Evolutionary conservation across 2,797 vertebrate species (phyloP).

Genomic region (Lepus oiostolus): DNA sequence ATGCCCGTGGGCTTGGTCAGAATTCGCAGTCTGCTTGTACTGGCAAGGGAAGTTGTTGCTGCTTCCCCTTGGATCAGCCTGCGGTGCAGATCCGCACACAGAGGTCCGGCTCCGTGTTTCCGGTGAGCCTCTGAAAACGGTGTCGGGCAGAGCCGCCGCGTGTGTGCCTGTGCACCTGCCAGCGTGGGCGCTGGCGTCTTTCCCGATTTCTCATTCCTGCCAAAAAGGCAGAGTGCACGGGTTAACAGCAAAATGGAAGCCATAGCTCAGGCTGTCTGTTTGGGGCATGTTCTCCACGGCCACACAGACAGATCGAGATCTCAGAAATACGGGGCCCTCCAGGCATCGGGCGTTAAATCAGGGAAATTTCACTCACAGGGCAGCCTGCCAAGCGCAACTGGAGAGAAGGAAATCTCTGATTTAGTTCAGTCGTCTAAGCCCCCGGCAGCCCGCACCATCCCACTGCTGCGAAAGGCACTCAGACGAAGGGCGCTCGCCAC

Average conservation of each 20-base stretch:
- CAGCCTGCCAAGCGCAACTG: conserved; percentile 55
- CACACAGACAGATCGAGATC: background rate
- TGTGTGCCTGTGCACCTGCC: background rate
- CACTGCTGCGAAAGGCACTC: background rate
- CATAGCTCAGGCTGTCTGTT: conserved; percentile 34
- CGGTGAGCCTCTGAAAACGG: background rate
- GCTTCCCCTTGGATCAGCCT: fast-evolving
- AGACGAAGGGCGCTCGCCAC: background rate
- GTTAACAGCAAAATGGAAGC: conserved; percentile 63
- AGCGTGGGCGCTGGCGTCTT: background rate
- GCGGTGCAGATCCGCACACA: too few relatives aligned
- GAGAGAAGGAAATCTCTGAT: conserved; percentile 61
- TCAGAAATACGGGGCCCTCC: conserved; percentile 63
- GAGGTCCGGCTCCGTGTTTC: background rate
- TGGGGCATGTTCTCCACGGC: background rate
- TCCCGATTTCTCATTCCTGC: conserved; percentile 63
- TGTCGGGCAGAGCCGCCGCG: background rate
- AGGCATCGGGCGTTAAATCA: conserved; percentile 60
- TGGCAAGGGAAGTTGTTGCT: background rate
- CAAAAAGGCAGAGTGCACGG: conserved; percentile 33
- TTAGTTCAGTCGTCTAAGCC: conserved; percentile 23
- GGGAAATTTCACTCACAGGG: conserved; percentile 66
- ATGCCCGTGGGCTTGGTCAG: background rate
- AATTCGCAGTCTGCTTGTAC: background rate
- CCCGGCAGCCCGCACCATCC: background rate